Conservation (phyloP, 2,888 invertebrate genomes). For the Nyleta sp. region DNA sequence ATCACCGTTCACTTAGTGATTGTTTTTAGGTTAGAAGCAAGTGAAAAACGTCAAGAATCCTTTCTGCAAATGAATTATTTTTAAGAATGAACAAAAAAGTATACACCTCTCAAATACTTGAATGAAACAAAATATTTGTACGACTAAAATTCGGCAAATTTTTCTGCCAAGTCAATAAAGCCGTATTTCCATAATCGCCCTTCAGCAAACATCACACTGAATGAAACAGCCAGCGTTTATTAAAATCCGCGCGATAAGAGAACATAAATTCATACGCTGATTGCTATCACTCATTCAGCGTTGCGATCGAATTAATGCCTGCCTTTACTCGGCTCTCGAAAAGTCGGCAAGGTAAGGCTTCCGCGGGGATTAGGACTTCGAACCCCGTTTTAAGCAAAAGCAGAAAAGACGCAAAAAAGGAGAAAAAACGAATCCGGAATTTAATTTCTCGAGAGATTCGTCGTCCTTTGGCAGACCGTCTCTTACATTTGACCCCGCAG, state of each 20-base stretch:
- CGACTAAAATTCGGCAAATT: background rate
- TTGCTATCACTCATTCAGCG: conserved; percentile 29
- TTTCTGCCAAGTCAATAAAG: background rate
- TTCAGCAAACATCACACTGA: background rate
- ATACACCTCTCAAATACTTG: no score
- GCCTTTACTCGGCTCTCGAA: conserved; percentile 19
- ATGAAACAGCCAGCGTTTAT: conserved; percentile 57
- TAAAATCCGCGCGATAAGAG: conserved; percentile 7
- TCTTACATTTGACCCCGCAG: conserved; percentile 27
- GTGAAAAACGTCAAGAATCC: no score
- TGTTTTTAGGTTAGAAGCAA: no score
- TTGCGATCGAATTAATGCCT: conserved; percentile 45
- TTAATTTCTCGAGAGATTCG: conserved; percentile 59
- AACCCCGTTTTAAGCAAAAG: conserved; percentile 26
- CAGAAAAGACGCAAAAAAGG: background rate
- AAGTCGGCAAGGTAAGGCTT: conserved; percentile 26
- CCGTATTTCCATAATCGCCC: background rate
- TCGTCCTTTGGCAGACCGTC: conserved; percentile 31
- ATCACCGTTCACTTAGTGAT: no score
- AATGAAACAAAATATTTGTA: background rate
- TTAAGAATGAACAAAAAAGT: no score
- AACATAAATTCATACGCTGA: conserved; percentile 21
- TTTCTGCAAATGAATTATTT: no score
- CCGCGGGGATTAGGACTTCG: conserved; percentile 39
- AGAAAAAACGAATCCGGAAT: conserved; percentile 20